A percentile compares a stretch with the other conserved stretches of the same genome.
Conservation (phyloP, 1,140 invertebrate genomes). For the Apolygus lucorum region DNA sequence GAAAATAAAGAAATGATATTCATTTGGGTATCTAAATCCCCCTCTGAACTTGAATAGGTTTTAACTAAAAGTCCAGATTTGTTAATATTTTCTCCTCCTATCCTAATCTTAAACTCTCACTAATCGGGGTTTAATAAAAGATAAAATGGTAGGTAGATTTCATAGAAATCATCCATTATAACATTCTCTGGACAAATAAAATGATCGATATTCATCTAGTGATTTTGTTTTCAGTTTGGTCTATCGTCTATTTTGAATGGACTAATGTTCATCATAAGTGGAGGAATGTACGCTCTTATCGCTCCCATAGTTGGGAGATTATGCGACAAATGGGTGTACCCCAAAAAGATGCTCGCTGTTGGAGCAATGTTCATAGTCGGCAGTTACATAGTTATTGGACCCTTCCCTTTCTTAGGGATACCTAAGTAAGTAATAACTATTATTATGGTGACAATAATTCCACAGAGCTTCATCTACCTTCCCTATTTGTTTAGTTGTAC, state of each 20-base stretch:
- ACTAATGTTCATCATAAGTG: constrained; percentile 46
- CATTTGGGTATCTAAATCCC: no score
- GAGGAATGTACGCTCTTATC: constrained; percentile 45
- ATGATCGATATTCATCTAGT: no score
- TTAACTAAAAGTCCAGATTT: no score
- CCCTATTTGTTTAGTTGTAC: no score
- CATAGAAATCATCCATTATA: not conserved
- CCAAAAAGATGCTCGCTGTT: constrained; percentile 34
- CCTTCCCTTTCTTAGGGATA: constrained; percentile 37
- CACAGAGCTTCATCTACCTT: no score
- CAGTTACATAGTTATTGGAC: constrained; percentile 42
- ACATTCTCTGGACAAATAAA: not conserved
- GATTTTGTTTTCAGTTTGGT: constrained; percentile 41
- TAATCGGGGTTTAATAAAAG: no score
- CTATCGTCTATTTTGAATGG: constrained; percentile 46
- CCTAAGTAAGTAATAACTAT: no score
- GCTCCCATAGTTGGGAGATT: constrained; percentile 45
- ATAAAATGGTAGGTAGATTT: not conserved
- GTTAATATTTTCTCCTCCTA: no score
- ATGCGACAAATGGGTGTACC: constrained; percentile 38
- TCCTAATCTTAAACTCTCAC: no score
- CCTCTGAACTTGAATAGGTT: no score
- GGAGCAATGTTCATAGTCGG: constrained; percentile 39
- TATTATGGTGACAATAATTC: no score
- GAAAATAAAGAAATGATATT: no score